Evolutionary conservation across 1,140 invertebrate species (phyloP), one percentile per base, ranked within the genome.

Genomic region (Drosophila setifemur): DNA sequence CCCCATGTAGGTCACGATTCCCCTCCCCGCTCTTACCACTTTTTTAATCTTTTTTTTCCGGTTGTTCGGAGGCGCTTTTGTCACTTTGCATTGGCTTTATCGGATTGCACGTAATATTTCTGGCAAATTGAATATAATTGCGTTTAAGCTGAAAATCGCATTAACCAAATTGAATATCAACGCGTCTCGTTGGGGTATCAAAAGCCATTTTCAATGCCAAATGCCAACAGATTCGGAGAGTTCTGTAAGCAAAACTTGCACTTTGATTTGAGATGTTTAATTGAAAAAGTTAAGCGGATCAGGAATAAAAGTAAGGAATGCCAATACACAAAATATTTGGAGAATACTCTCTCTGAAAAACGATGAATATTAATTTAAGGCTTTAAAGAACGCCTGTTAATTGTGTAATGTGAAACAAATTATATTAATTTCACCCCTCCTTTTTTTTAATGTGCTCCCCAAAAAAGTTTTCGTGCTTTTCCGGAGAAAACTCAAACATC

Each of bases 111-210:
- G 72, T 85, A 81, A 87, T 85, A 85, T 85, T 60, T 63, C 71
- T 68, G 81, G 69, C 81, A 85, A 85, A 85, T 85, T 85, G 81
- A 85, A 85, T 85, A 75, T 83, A 85, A 85, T 81, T 85, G 81
- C 68, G 64, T 63, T 75, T 86, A 86, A 85, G 81, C 81, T 61
- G 81, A 86, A 86, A 86, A 86, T 72, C 75, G 85, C 75, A 86
- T 86, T 86, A 86, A 81, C 50, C 72, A 86, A 87, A 86, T 86
- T 86, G 72, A 77, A 86, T 85, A 85, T 31, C 61, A 29, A n/a
- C 39, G 52, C 40, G n/a, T n/a, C 48, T 33, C 49, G 25, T 37
- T 48, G 55, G 60, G 28, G 68, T 54, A 64, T 55, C 58, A 44
- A 64, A 67, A 75, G 68, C 85, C 67, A 83, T 67, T 75, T 78